A percentile compares a stretch with the other conserved stretches of the same genome.
These are phyloP conservation scores for Crocuta crocuta DNA, from an alignment of 2,113 vertebrate species.

Conservation along the genomic window DNA sequence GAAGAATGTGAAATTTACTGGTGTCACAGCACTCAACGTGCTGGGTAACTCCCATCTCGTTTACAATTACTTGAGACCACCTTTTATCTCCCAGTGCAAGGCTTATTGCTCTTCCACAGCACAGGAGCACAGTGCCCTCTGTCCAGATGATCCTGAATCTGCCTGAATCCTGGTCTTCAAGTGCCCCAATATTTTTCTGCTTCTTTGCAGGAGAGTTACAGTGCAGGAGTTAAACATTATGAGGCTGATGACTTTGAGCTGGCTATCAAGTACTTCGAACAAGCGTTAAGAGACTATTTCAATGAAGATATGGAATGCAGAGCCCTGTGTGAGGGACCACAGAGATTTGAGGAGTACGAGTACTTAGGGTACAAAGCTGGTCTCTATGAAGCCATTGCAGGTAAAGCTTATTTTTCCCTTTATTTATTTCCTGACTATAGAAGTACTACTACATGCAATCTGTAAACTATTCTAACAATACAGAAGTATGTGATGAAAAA, in stretches of 20 bases:
- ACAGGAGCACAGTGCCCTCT: not conserved
- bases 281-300: slow-evolving; percentile 92
- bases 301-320: slow-evolving; percentile 92
- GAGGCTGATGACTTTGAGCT: slow-evolving; percentile 88
- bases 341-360: slow-evolving; percentile 92
- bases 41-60: not conserved
- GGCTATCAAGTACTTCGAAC: slow-evolving; percentile 91
- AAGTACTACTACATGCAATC: not conserved
- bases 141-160: not conserved
- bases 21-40: not conserved
- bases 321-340: slow-evolving; percentile 92
- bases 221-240: slow-evolving; percentile 90
- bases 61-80: not conserved
- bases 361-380: slow-evolving; percentile 91
- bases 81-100: not conserved
- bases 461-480: not conserved
- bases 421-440: not conserved
- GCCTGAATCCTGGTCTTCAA: not conserved
- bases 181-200: no score
- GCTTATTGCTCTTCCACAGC: not conserved
- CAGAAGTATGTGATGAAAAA: not conserved
- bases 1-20: not conserved
- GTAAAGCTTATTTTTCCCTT: slow-evolving; percentile 83
- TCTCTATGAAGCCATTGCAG: slow-evolving; percentile 95
- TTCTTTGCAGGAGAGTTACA: slow-evolving; percentile 91